These are phyloP conservation scores for Tolypeutes matacus DNA, from an alignment of 2,797 vertebrate genomes.

Conservation along the genomic window DNA sequence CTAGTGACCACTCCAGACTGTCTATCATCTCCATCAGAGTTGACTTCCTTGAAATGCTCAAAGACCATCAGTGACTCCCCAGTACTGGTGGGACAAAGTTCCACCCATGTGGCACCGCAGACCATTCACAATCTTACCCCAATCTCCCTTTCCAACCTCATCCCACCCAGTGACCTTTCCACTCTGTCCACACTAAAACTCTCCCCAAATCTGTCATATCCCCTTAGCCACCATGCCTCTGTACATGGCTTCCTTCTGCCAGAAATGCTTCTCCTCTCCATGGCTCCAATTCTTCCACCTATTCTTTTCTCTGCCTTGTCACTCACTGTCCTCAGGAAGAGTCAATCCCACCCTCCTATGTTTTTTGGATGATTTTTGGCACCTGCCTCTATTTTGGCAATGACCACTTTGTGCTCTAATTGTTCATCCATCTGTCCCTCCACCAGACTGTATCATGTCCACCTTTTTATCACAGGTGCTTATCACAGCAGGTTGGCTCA, in stretches of 20 bases:
- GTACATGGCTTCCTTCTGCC: background rate
- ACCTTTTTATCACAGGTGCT: background rate
- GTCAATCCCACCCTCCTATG: background rate
- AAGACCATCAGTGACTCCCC: background rate
- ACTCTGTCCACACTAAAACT: background rate
- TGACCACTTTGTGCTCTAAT: background rate
- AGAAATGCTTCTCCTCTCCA: background rate
- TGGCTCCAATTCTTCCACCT: background rate
- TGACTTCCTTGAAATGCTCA: background rate
- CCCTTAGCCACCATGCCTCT: background rate
- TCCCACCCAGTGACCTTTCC: background rate
- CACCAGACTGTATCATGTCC: background rate
- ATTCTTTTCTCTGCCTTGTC: background rate
- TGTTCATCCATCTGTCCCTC: background rate
- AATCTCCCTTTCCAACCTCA: background rate
- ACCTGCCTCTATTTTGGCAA: slow-evolving; percentile 13
- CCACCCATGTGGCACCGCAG: background rate
- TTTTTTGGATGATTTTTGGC: background rate
- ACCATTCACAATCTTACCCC: rapidly evolving
- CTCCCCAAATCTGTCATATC: background rate
- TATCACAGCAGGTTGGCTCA: background rate
- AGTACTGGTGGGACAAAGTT: background rate
- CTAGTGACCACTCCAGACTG: background rate
- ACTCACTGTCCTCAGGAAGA: background rate
- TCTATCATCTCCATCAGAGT: background rate